Conservation (phyloP, 2,797 vertebrate genomes). For the Anabacerthia variegaticeps region DNA sequence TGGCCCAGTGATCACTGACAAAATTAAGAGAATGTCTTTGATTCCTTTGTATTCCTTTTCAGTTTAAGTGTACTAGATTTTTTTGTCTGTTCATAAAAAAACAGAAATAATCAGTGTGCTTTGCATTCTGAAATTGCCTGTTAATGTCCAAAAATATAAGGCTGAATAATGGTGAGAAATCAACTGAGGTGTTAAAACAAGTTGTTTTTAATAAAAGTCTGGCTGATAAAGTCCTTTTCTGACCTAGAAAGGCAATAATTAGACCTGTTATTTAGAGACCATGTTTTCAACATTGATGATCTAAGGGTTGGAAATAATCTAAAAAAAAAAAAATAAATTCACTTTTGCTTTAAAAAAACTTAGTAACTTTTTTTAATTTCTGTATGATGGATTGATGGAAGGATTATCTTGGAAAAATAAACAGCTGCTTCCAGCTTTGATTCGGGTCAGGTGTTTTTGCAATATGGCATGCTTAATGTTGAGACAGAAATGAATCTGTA, state of each 20-base stretch:
- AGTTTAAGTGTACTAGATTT: background rate
- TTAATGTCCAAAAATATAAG: background rate
- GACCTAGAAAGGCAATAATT: background rate
- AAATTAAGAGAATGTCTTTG: background rate
- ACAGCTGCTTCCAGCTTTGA: background rate
- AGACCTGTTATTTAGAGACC: background rate
- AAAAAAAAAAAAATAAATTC: background rate
- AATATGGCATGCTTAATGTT: background rate
- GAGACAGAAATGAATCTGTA: background rate
- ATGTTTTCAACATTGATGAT: background rate
- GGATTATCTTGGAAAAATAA: background rate
- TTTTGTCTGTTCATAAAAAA: background rate
- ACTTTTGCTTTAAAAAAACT: background rate
- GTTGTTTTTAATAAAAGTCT: background rate
- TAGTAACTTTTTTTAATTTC: background rate
- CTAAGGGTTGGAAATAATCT: background rate
- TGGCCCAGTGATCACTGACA: rapidly evolving
- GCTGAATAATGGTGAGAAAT: background rate
- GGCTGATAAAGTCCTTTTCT: background rate
- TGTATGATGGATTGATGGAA: background rate
- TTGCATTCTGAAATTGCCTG: background rate
- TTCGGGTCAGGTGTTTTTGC: background rate
- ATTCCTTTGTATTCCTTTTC: background rate
- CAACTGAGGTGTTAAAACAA: background rate
- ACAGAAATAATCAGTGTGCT: background rate